Conservation (phyloP, 2,797 vertebrate genomes). For the Hirundo rustica region DNA sequence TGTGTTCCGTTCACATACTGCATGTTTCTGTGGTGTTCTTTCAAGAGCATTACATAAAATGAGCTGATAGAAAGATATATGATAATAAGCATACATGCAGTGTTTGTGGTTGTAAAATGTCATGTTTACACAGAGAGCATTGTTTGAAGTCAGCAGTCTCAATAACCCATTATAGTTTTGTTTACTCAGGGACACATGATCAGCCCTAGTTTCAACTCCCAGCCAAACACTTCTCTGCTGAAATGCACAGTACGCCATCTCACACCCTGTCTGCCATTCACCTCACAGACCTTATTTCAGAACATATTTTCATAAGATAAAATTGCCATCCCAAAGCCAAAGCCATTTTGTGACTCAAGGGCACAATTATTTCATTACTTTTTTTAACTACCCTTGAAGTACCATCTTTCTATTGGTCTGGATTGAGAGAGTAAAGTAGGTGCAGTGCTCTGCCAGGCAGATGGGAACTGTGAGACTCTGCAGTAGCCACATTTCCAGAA, state of each 20-base stretch:
- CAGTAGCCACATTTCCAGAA: neutral
- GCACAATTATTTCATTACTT: neutral
- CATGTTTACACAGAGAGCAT: conserved; percentile 4
- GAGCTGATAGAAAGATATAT: conserved; percentile 11
- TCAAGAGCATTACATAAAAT: neutral
- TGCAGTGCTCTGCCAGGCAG: accelerated
- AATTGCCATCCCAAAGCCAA: neutral
- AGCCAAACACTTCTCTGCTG: neutral
- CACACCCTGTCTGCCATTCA: neutral
- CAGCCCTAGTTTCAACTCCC: conserved; percentile 1
- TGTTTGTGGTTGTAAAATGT: conserved; percentile 38
- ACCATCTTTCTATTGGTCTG: neutral
- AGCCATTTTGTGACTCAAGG: neutral
- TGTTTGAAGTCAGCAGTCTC: conserved; percentile 39
- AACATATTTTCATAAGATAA: neutral
- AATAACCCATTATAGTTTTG: conserved; percentile 9
- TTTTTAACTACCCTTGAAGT: neutral
- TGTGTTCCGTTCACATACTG: neutral
- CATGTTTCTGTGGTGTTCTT: neutral
- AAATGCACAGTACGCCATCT: neutral
- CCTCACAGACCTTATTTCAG: neutral
- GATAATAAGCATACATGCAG: conserved; percentile 28
- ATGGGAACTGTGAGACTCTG: neutral
- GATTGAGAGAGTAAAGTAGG: accelerated
- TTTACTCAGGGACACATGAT: conserved; percentile 33